Base-by-base conservation (phyloP, 2,797 vertebrate genomes). In the Podarcis siculus region DNA sequence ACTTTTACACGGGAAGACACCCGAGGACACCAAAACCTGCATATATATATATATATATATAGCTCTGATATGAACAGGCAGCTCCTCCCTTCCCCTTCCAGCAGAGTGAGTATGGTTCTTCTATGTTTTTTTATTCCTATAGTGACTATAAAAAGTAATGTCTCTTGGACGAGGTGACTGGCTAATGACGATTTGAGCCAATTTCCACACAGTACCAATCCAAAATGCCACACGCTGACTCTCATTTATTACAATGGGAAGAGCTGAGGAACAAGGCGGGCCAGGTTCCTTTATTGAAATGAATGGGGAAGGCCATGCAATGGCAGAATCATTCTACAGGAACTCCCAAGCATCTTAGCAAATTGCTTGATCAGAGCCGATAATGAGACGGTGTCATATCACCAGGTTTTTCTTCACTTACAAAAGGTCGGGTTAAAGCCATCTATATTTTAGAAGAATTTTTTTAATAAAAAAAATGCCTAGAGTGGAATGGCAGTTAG, bases 381-480 rank as follows among this genome's bases (percentile, higher is more conserved):
- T 30, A 80, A 55, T 2, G 17, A 89, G 69, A 82, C 73, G 55
- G 5, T 86, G n/a, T 69, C 45, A 1, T 80, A 71, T 90, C 91
- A 79, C 82, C 45, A 93, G 58, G 69, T 17, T 66, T 76, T 85
- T 49, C 1, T 83, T 78, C 76, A 39, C 71, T 91, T 88, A 79
- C 19, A 76, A 71, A 89, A 80, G 64, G 86, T 85, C 79, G 79
- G 86, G 90, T 23, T n/a, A 86, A 88, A 55, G 82, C 81, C 32
- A 82, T 64, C 12, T 2, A 3, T 83, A 92, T 85, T 95, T 90
- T 86, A 90, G 13, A 4, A 90, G 7, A 27, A 42, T 79, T 32
- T 58, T 27, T 79, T 89, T 89, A 88, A 35, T 35, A 61, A 42
- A 75, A 90, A 83, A 80, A 83, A 37, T 85, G 17, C 42, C 42